Base-by-base conservation (phyloP, 2,888 invertebrate species). In the Tridacna crocea region DNA sequence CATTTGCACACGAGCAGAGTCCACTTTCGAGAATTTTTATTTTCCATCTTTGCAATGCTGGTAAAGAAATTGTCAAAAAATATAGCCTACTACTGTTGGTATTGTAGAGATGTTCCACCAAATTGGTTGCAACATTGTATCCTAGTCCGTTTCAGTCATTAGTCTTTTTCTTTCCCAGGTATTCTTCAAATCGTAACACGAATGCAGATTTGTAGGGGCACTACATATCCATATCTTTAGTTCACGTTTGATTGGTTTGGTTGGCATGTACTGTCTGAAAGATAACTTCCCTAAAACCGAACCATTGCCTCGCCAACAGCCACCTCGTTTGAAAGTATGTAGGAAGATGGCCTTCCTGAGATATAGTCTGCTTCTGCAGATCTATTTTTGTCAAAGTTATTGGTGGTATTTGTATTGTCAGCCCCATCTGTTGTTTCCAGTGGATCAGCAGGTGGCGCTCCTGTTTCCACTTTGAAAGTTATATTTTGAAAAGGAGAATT, bases 1-100 rank as follows among this genome's bases (percentile, higher is more conserved):
- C 77, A 24, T 79, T 85, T 15, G 82, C 78, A 55, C 85, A 85
- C 15, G 51, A 51, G 51, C 15, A 51, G 11, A 51, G 15, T 51
- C 51, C 51, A 51, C 51, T 51, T 15, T 51, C 51, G 15, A 51
- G 15, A 11, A 11, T 11, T 51, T n/a, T n/a, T n/a, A n/a, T 51
- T 11, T 15, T 51, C 51, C 51, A 51, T 51, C 51, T 13, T 11
- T 11, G 51, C 12, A 13, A 51, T 51, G 15, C 51, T 51, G 11
- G 51, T 60, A 60, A 60, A 15, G n/a, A 60, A 60, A 22, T 60
- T 60, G 60, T 60, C 60, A n/a, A 60, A 60, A n/a, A n/a, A 60
- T 10, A 60, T 15, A n/a, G 10, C 10, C 12, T n/a, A n/a, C n/a
- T n/a, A n/a, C 60, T 12, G n/a, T 11, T 15, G 22, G 13, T 60